A percentile compares a stretch with the other conserved stretches of the same genome.
phyloP scores from a whole-genome alignment of 2,888 invertebrate species.

The Dromius quadrimaculatus region DNA sequence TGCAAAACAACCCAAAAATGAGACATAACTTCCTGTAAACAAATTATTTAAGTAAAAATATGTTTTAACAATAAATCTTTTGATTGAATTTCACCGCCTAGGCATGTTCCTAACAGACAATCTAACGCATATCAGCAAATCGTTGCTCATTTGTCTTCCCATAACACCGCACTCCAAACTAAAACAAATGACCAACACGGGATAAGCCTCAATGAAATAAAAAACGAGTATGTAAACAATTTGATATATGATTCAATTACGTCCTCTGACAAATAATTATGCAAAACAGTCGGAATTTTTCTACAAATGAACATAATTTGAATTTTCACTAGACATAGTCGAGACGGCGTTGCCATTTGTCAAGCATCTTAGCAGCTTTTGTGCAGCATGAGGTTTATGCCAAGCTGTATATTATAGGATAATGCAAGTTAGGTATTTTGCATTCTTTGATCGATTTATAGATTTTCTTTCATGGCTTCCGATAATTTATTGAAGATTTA shows the following conservation, averaged over 20 bases:
- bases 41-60: no score
- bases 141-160: conserved; percentile 15
- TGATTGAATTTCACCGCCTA: no score
- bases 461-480: neutral
- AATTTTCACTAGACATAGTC: neutral
- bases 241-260: conserved; percentile 55
- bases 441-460: neutral
- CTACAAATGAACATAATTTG: conserved; percentile 21
- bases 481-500: conserved; percentile 2
- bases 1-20: no score
- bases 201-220: neutral
- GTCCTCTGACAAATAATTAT: conserved; percentile 54
- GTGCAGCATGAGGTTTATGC: conserved; percentile 7
- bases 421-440: conserved; percentile 2
- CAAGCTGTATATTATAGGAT: conserved; percentile 19
- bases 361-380: conserved; percentile 9
- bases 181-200: conserved; percentile 11
- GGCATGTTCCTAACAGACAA: neutral
- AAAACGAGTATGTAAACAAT: conserved; percentile 25
- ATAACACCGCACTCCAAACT: neutral
- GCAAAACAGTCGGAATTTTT: conserved; percentile 52
- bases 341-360: conserved; percentile 15
- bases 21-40: no score
- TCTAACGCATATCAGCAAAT: conserved; percentile 24
- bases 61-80: no score